phyloP scores from a whole-genome alignment of 2,113 vertebrate species.

The Ellobius talpinus region DNA sequence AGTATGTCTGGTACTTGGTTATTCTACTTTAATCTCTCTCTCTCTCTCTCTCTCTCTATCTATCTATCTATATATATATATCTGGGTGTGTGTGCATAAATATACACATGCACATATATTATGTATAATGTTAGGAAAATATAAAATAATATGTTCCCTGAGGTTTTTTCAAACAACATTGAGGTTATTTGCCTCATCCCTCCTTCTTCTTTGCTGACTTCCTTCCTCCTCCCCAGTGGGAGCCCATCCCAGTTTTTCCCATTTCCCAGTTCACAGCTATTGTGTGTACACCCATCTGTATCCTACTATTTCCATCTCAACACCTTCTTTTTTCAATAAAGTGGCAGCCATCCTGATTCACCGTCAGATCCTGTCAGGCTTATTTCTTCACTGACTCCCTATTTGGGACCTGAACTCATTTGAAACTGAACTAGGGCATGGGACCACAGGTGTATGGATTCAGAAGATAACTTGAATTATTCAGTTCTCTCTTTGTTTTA shows the following conservation, averaged over 20 bases:
- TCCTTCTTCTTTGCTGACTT: not conserved
- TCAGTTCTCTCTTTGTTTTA: not conserved
- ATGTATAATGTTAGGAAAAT: not conserved
- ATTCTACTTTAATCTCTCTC: too few species aligned
- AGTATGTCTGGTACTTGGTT: too few species aligned
- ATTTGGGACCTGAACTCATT: not conserved
- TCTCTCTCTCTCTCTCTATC: not conserved
- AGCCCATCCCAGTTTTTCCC: not conserved
- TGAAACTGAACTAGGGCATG: not conserved
- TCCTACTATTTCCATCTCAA: not conserved
- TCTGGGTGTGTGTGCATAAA: not conserved
- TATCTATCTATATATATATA: rapidly evolving
- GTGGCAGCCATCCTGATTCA: too few species aligned
- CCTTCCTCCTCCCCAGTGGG: not conserved
- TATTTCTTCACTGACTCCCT: not conserved
- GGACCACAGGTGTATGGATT: not conserved
- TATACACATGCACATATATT: not conserved
- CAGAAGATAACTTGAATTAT: not conserved
- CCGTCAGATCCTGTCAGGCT: too few species aligned
- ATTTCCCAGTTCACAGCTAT: not conserved
- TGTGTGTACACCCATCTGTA: not conserved
- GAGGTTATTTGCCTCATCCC: not conserved
- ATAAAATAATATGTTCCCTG: not conserved
- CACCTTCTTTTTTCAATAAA: not conserved
- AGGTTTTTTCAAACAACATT: not conserved